Evolutionary conservation across 2,888 invertebrate species (phyloP).

Genomic region (Apoda limacodes): DNA sequence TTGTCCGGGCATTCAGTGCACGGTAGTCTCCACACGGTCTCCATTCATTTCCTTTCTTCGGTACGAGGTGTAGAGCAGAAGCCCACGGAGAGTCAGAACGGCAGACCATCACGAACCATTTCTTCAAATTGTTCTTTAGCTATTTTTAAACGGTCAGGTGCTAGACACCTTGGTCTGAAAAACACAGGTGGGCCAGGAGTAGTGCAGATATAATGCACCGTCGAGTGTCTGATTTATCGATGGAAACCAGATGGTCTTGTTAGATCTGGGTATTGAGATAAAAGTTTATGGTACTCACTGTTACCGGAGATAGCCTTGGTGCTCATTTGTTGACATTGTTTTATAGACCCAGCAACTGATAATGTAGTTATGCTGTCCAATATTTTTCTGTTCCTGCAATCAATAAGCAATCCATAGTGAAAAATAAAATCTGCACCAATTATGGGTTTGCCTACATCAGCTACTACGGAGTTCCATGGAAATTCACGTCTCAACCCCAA

Average conservation of each 20-base stretch:
- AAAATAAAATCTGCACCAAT: no score
- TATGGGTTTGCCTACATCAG: no score
- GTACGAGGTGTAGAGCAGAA: constrained; percentile 15
- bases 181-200: constrained; percentile 10
- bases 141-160: constrained; percentile 15
- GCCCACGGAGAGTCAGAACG: constrained; percentile 23
- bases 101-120: constrained; percentile 19
- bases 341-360: no score
- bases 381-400: no score
- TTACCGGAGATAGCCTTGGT: no score
- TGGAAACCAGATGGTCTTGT: constrained; percentile 1
- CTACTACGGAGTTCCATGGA: no score
- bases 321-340: no score
- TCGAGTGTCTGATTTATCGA: constrained; percentile 8
- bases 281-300: constrained; percentile 4
- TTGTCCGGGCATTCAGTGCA: constrained; percentile 3
- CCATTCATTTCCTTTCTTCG: constrained; percentile 7
- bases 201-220: constrained; percentile 20
- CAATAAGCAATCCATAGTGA: no score
- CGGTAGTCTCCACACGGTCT: constrained; percentile 4
- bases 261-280: constrained; percentile 5
- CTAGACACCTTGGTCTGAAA: constrained; percentile 17
- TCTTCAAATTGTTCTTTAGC: constrained; percentile 21
- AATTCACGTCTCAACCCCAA: no score
- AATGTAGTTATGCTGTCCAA: no score